Percentiles rank a stretch among this genome's conserved stretches.
Conservation (phyloP, 2,888 invertebrate species). For the Stenichneumon culpator region DNA sequence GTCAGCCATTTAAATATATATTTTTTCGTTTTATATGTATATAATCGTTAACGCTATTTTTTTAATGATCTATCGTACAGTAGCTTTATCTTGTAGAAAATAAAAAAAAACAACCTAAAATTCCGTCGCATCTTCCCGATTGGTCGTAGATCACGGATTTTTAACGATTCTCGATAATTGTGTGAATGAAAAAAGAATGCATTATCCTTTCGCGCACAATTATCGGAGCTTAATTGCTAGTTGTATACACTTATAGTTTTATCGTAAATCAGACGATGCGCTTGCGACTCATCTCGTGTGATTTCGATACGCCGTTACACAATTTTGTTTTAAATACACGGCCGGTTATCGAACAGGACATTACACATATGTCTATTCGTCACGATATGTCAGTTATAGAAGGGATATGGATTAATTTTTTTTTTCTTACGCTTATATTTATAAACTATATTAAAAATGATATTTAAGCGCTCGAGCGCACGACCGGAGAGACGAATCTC, state of each 20-base stretch:
- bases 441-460: constrained; percentile 28
- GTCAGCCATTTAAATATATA: constrained; percentile 77
- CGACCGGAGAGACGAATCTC: constrained; percentile 15
- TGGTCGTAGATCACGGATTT: constrained; percentile 48
- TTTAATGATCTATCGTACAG: constrained; percentile 51
- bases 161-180: constrained; percentile 39
- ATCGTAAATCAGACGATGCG: constrained; percentile 34
- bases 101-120: constrained; percentile 23
- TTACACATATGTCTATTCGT: constrained; percentile 55
- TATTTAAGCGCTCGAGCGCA: constrained; percentile 12
- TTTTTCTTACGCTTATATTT: constrained; percentile 17
- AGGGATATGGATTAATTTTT: constrained; percentile 27
- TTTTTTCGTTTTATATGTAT: constrained; percentile 55
- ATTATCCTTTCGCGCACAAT: constrained; percentile 23
- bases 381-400: constrained; percentile 70
- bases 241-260: constrained; percentile 50
- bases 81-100: constrained; percentile 28
- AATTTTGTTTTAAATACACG: constrained; percentile 36
- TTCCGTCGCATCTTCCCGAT: constrained; percentile 40
- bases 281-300: constrained; percentile 31
- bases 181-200: constrained; percentile 39
- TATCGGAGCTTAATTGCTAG: constrained; percentile 45
- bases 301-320: constrained; percentile 15
- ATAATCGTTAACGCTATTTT: constrained; percentile 50
- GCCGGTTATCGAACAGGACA: constrained; percentile 61